These are phyloP conservation scores for Aromia moschata DNA, from an alignment of 2,888 invertebrate species.

Conservation along the genomic window DNA sequence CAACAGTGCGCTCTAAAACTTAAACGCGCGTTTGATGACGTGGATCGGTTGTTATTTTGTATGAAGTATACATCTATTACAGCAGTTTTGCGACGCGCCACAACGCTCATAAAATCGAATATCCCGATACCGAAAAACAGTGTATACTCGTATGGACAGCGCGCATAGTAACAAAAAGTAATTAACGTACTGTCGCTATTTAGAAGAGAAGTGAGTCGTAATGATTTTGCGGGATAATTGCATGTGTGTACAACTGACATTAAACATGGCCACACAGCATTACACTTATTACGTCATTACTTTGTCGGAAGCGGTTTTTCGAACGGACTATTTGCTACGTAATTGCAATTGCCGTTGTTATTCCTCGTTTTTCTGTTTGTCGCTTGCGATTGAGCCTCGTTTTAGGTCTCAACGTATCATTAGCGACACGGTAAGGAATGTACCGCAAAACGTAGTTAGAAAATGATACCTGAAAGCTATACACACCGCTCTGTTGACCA, in stretches of 20 bases:
- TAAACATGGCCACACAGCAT: constrained; percentile 21
- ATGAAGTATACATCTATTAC: too few species aligned
- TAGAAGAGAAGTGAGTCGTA: constrained; percentile 5
- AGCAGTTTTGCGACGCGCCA: too few species aligned
- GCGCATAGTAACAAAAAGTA: too few species aligned
- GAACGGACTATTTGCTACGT: constrained; percentile 22
- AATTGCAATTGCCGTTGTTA: constrained; percentile 26
- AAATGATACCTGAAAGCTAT: too few species aligned
- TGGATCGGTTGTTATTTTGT: too few species aligned
- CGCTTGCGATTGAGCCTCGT: constrained; percentile 9
- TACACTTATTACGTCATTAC: constrained; percentile 28
- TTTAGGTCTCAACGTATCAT: constrained; percentile 16
- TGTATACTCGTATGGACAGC: too few species aligned
- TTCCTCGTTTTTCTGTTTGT: constrained; percentile 17
- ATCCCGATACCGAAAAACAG: too few species aligned
- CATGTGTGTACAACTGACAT: constrained; percentile 14
- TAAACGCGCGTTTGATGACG: too few species aligned
- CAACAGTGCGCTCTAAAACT: too few species aligned
- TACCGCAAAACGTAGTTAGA: too few species aligned
- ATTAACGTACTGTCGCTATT: not conserved
- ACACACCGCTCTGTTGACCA: too few species aligned
- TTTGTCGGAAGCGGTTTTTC: constrained; percentile 27
- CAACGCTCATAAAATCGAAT: too few species aligned
- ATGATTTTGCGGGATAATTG: constrained; percentile 10
- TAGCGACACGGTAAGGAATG: not conserved